phyloP scores from a whole-genome alignment of 2,113 vertebrate genomes.

The Tyto alba region DNA sequence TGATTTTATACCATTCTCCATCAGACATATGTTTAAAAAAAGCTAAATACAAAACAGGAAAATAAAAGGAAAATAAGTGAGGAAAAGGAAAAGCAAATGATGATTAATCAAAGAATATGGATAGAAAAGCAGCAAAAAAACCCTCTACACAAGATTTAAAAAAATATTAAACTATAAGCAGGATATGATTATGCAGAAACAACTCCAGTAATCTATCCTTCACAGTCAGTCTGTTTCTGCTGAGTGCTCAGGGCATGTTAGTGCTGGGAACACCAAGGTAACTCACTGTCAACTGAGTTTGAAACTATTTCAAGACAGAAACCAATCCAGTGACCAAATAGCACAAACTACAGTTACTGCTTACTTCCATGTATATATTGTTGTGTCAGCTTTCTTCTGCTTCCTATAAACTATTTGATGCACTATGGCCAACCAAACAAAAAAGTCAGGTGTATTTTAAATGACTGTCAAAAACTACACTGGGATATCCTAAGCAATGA shows the following conservation, averaged over 20 bases:
- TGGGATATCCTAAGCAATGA: not conserved
- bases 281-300: not conserved
- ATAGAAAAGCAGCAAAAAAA: not conserved
- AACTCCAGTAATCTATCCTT: not conserved
- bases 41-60: not conserved
- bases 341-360: not conserved
- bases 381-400: not conserved
- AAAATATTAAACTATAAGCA: not conserved
- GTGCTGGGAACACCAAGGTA: not conserved
- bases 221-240: not conserved
- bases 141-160: not conserved
- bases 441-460: not conserved
- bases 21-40: not conserved
- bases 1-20: not conserved
- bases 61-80: not conserved
- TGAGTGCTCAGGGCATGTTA: not conserved
- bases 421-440: not conserved
- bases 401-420: not conserved
- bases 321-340: not conserved
- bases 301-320: not conserved
- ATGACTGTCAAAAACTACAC: not conserved
- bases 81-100: not conserved
- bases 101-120: not conserved
- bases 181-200: not conserved
- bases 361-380: not conserved